phyloP scores from a whole-genome alignment of 92 coral and sea anemone genomes.

The Parazoanthus atlanticus region DNA sequence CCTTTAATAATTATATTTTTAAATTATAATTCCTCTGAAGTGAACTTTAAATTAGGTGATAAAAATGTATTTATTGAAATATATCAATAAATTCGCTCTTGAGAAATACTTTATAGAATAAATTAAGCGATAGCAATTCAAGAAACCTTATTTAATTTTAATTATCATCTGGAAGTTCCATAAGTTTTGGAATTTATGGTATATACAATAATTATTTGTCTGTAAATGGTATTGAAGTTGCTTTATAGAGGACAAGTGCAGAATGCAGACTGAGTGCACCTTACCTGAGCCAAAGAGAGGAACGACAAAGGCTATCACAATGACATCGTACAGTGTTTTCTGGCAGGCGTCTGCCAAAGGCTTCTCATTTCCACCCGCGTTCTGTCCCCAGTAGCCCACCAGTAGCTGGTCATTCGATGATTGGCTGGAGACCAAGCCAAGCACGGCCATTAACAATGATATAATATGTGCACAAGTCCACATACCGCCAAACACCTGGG shows the following conservation, averaged over 20 bases:
- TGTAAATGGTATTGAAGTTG: neutral
- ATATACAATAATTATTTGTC: neutral
- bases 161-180: neutral
- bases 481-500: neutral
- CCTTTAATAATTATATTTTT: too few species aligned
- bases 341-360: constrained; percentile 67
- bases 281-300: constrained; percentile 61
- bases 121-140: too few species aligned
- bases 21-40: too few species aligned
- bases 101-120: too few species aligned
- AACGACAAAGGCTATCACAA: constrained; percentile 73
- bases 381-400: constrained; percentile 90
- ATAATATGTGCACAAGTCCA: neutral
- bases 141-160: too few species aligned
- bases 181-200: neutral
- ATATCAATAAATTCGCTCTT: too few species aligned
- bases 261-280: neutral
- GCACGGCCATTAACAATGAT: neutral
- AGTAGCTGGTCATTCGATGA: constrained; percentile 44
- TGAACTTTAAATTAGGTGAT: too few species aligned
- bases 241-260: neutral
- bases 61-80: too few species aligned
- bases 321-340: constrained; percentile 69
- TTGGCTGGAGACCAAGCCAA: neutral
- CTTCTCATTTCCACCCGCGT: constrained; percentile 66